phyloP scores from a whole-genome alignment of 2,797 vertebrate species.

The Zonotrichia albicollis region DNA sequence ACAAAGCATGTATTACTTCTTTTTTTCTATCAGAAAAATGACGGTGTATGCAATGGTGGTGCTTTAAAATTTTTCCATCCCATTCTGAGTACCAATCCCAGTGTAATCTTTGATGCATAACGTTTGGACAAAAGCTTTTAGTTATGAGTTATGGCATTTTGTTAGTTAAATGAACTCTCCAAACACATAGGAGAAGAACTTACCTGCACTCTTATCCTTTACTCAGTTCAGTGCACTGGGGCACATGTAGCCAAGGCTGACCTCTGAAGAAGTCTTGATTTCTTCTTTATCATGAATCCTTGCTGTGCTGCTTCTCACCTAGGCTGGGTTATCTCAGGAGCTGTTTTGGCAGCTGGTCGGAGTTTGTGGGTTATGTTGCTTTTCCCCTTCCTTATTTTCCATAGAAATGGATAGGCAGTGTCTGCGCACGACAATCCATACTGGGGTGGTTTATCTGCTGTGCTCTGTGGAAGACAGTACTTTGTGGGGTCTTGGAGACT shows the following conservation, averaged over 20 bases:
- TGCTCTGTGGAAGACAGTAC: not conserved
- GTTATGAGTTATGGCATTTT: not conserved
- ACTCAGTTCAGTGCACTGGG: not conserved
- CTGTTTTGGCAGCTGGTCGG: not conserved
- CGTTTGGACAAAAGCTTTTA: not conserved
- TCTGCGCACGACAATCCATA: not conserved
- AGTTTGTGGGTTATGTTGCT: not conserved
- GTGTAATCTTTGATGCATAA: not conserved
- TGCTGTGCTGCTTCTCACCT: not conserved
- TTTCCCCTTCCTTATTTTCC: not conserved
- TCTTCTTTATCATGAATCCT: not conserved
- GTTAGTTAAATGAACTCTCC: not conserved
- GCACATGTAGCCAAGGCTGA: not conserved
- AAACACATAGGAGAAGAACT: not conserved
- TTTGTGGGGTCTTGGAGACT: not conserved
- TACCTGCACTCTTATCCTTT: constrained; percentile 19
- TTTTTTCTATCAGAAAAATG: not conserved
- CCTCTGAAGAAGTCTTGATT: not conserved
- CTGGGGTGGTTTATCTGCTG: not conserved
- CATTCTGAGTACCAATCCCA: not conserved
- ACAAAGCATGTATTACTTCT: not conserved
- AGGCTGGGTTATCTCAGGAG: not conserved
- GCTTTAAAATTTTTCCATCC: not conserved
- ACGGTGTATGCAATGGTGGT: not conserved
- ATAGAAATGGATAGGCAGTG: not conserved